Percentiles rank a stretch among this genome's conserved stretches.
Conservation (phyloP, 2,113 vertebrate species). For the Chrysemys picta region DNA sequence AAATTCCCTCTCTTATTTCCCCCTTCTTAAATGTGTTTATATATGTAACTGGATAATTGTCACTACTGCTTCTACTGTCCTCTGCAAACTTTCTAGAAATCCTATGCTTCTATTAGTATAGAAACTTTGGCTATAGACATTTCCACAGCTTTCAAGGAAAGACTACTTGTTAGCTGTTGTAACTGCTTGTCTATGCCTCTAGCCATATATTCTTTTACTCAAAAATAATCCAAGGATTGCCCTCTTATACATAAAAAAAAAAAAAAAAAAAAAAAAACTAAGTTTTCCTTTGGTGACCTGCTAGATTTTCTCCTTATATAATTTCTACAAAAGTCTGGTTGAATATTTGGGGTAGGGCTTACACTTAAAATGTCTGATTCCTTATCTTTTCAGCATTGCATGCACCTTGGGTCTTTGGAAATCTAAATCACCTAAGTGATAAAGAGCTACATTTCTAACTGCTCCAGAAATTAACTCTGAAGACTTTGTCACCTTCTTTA, state of each 20-base stretch:
- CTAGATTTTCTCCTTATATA: slow-evolving; percentile 10
- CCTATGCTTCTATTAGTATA: background rate
- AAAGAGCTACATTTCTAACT: slow-evolving; percentile 6
- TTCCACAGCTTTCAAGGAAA: background rate
- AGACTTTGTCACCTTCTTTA: slow-evolving; percentile 22
- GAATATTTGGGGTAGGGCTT: background rate
- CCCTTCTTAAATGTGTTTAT: background rate
- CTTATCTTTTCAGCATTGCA: slow-evolving; percentile 6
- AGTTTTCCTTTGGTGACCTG: background rate
- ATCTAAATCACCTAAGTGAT: slow-evolving; percentile 20
- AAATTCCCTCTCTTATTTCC: background rate
- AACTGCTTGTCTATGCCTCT: background rate
- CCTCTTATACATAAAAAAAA: background rate
- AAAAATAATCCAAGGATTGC: slow-evolving; percentile 13
- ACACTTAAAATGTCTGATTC: slow-evolving; percentile 41
- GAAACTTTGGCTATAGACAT: background rate
- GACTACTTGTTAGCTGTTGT: background rate
- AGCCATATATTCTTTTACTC: background rate
- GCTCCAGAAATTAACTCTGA: slow-evolving; percentile 21
- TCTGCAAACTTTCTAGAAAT: background rate
- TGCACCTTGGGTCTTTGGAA: slow-evolving; percentile 46
- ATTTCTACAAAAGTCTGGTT: background rate
- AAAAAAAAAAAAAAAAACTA: background rate
- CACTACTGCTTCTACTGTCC: background rate
- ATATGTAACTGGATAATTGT: background rate